A percentile compares a stretch with the other conserved stretches of the same genome.
These are phyloP conservation scores for Heliconius nattereri DNA, from an alignment of 1,140 invertebrate genomes.

Conservation along the genomic window DNA sequence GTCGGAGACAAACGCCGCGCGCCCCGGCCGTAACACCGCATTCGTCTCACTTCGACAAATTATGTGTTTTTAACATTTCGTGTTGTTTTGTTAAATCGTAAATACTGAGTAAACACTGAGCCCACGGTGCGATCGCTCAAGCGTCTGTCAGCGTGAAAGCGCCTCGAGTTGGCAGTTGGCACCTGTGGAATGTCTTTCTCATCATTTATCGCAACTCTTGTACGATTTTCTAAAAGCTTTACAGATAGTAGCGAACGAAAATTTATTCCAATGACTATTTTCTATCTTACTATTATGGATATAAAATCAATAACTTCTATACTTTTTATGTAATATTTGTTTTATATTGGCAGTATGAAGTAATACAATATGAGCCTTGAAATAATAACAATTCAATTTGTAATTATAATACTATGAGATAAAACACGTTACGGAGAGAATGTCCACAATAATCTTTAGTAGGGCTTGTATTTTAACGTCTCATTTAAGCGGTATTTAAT, in stretches of 20 bases:
- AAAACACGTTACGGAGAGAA: slow-evolving; percentile 8
- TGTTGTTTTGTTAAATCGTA: slow-evolving; percentile 81
- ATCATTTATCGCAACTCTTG: slow-evolving; percentile 1
- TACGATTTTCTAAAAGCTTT: slow-evolving; percentile 3
- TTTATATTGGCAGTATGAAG: neutral
- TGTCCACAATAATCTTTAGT: slow-evolving; percentile 55
- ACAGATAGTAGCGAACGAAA: neutral
- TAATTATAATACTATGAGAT: slow-evolving; percentile 4
- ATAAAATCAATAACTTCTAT: neutral
- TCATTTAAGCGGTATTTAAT: slow-evolving; percentile 77
- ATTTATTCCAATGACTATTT: neutral
- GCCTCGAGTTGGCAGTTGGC: slow-evolving; percentile 55
- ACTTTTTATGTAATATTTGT: neutral
- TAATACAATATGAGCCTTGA: neutral
- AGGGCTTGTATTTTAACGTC: slow-evolving; percentile 63
- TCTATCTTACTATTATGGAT: too few species aligned
- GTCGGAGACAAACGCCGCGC: slow-evolving; percentile 73
- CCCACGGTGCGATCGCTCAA: slow-evolving; percentile 53
- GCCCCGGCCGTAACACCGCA: slow-evolving; percentile 73
- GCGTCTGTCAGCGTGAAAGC: slow-evolving; percentile 65
- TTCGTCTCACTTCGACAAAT: slow-evolving; percentile 78
- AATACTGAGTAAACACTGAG: slow-evolving; percentile 77
- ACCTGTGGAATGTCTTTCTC: slow-evolving; percentile 62
- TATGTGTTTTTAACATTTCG: slow-evolving; percentile 81
- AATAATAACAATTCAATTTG: slow-evolving; percentile 2